Base-by-base conservation (phyloP, 2,888 invertebrate genomes). In the Masnerella sp. region DNA sequence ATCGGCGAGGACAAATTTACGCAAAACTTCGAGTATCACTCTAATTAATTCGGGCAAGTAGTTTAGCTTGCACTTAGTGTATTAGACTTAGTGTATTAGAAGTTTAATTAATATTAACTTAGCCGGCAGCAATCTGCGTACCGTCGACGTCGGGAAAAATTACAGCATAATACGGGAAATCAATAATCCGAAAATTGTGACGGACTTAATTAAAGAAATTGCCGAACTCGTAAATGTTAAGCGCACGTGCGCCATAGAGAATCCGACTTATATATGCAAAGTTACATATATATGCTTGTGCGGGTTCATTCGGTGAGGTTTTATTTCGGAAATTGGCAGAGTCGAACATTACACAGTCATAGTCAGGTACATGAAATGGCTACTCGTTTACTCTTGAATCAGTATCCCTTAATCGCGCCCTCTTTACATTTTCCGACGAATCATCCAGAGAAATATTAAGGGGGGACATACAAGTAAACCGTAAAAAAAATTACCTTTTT, bases 281-380 rank as follows among this genome's bases (percentile, higher is more conserved):
- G 38, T 30, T 12, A 5, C 34, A 7, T 36, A 32, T 32, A 22
- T 38, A 38, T 20, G 18, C 38, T 28, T 40, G 40, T 32, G 17
- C 49, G 40, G 30, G 62, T 51, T 62, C 51, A 25, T 38, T 51
- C 62, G 62, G 42, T 32, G 42, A 62, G 51, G 62, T 51, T 62
- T 62, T 62, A 51, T 62, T 62, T 62, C 51, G 25, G 51, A 62
- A 62, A 62, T 62, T 62, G 62, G 8, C 22, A 11, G 14, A 36
- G 52, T 28, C 34, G 52, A 22, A 28, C 52, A 32, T 62, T 51
- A 51, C 61, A 30, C 11, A 49, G 59, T 40, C 30, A 28, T 30
- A 5, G 7, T 2, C 32, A 51, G 22, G 64, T 45, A 54, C 14
- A 45, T 45, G 64, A 45, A 64, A 54, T 47, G 45, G 25, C 40